Percentiles rank a stretch among this genome's conserved stretches.
Conservation (phyloP, 2,113 vertebrate species). For the Apodemus speciosus region DNA sequence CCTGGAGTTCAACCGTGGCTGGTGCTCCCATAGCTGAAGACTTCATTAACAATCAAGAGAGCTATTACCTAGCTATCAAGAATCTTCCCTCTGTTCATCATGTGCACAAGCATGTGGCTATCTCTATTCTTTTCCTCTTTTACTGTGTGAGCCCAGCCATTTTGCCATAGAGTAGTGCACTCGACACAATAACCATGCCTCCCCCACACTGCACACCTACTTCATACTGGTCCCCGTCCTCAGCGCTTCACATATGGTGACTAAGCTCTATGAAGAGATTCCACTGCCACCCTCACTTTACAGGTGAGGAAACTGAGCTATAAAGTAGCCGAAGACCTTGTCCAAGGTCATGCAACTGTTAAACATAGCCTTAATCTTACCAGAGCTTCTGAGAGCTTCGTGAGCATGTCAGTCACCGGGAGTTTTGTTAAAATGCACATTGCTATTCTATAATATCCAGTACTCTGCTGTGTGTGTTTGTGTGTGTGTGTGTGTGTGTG, state of each 20-base stretch:
- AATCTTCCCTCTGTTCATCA: background rate
- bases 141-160: background rate
- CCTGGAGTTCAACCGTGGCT: background rate
- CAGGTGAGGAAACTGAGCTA: constrained; percentile 12
- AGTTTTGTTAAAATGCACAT: constrained; percentile 34
- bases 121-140: background rate
- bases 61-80: background rate
- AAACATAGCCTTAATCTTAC: background rate
- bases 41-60: constrained; percentile 33
- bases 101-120: background rate
- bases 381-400: background rate
- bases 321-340: constrained; percentile 28
- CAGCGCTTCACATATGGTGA: background rate
- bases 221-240: background rate
- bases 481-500: background rate
- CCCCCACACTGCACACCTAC: background rate
- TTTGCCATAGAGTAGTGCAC: background rate
- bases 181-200: background rate
- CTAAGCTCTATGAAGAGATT: background rate
- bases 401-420: background rate
- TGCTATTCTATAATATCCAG: background rate
- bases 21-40: background rate
- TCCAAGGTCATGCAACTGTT: background rate
- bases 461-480: background rate
- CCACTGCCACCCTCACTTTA: background rate